These are phyloP conservation scores for Cavia aperea DNA, from an alignment of 2,113 vertebrate genomes.

Conservation along the genomic window DNA sequence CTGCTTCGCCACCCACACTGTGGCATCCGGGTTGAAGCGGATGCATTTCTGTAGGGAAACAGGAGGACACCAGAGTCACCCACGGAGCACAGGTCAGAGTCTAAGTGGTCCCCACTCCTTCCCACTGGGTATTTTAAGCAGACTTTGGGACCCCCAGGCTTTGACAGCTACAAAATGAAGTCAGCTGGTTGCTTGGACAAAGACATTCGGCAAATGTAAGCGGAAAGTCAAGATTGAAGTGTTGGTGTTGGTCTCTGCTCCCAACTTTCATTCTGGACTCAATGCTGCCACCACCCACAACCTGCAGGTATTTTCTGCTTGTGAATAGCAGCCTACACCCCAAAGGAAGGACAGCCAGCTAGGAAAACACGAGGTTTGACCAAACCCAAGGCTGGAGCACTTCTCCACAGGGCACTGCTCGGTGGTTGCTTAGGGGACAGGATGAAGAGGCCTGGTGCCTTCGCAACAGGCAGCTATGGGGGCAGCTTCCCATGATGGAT, in stretches of 20 bases:
- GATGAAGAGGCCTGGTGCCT: neutral
- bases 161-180: neutral
- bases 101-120: accelerated
- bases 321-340: accelerated
- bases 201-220: accelerated
- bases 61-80: neutral
- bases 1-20: conserved; percentile 93
- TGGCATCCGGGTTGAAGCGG: conserved; percentile 88
- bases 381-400: accelerated
- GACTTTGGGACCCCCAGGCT: no score
- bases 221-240: accelerated
- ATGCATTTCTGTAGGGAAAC: conserved; percentile 87
- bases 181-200: accelerated
- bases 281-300: neutral
- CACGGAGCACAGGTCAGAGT: accelerated
- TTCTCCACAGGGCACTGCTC: accelerated
- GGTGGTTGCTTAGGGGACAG: accelerated
- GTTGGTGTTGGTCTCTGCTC: accelerated
- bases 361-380: accelerated
- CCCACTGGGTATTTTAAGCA: neutral
- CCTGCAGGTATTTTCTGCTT: neutral
- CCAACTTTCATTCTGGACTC: accelerated
- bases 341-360: accelerated
- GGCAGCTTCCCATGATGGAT: accelerated
- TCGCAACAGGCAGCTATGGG: accelerated